Conservation (phyloP, 2,797 vertebrate species). For the Peromyscus aztecus region DNA sequence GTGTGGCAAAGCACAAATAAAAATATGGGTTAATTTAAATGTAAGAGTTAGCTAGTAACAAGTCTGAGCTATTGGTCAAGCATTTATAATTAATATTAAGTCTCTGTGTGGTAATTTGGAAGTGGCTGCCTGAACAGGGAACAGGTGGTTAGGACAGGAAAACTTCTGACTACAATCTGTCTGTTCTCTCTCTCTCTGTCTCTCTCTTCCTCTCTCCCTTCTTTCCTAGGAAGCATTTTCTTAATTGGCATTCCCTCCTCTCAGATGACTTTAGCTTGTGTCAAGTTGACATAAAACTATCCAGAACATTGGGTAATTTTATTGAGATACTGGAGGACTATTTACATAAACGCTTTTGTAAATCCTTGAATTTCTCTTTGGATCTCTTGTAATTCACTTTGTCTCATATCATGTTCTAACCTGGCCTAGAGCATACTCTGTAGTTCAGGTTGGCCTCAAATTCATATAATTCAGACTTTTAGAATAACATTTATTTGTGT, state of each 20-base stretch:
- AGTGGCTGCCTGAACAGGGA: too few relatives aligned
- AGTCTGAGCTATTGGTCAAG: too few relatives aligned
- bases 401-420: background rate
- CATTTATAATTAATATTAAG: too few relatives aligned
- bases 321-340: background rate
- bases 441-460: background rate
- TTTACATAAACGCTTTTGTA: background rate
- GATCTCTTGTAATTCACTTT: constrained; percentile 15
- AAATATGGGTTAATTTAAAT: too few relatives aligned
- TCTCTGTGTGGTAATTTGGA: too few relatives aligned
- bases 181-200: too few relatives aligned
- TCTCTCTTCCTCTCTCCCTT: too few relatives aligned
- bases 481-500: background rate
- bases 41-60: too few relatives aligned
- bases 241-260: background rate
- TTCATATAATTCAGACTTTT: background rate
- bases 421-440: background rate
- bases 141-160: too few relatives aligned
- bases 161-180: too few relatives aligned
- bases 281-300: background rate
- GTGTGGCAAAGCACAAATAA: too few relatives aligned
- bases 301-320: background rate
- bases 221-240: background rate
- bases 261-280: background rate
- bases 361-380: background rate